A percentile compares a stretch with the other conserved stretches of the same genome.
These are phyloP conservation scores for Pandion haliaetus DNA, from an alignment of 2,113 vertebrate genomes.

Conservation along the genomic window DNA sequence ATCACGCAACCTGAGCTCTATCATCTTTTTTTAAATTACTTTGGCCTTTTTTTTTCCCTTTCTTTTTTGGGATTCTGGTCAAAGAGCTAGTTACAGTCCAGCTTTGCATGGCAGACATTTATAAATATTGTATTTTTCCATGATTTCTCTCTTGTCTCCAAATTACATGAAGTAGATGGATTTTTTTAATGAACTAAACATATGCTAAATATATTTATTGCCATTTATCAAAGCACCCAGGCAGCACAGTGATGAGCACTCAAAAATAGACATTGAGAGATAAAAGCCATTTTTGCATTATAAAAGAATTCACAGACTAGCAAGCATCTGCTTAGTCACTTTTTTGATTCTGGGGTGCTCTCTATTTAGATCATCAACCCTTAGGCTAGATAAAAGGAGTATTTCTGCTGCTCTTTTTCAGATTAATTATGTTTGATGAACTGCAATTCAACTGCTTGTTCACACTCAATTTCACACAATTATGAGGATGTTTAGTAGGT, in stretches of 20 bases:
- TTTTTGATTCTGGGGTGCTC: constrained; percentile 12
- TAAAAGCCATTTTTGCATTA: constrained; percentile 48
- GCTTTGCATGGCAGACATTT: background rate
- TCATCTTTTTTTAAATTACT: background rate
- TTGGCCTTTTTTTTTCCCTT: background rate
- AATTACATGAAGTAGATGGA: background rate
- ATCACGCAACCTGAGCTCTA: background rate
- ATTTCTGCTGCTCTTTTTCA: background rate
- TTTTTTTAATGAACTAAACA: background rate
- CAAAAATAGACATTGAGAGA: background rate
- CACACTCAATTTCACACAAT: constrained; percentile 47
- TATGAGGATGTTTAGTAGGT: background rate
- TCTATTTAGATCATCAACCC: background rate
- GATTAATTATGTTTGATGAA: constrained; percentile 35
- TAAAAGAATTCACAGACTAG: constrained; percentile 16
- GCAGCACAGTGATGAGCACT: background rate
- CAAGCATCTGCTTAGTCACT: background rate
- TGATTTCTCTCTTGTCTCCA: background rate
- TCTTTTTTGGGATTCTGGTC: background rate
- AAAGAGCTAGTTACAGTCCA: background rate
- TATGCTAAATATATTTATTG: background rate
- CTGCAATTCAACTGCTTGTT: background rate
- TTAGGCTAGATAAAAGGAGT: background rate
- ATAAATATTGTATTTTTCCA: background rate
- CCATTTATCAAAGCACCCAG: background rate